Evolutionary conservation across 2,888 invertebrate species (phyloP).

Genomic region (Lobophora halterata): DNA sequence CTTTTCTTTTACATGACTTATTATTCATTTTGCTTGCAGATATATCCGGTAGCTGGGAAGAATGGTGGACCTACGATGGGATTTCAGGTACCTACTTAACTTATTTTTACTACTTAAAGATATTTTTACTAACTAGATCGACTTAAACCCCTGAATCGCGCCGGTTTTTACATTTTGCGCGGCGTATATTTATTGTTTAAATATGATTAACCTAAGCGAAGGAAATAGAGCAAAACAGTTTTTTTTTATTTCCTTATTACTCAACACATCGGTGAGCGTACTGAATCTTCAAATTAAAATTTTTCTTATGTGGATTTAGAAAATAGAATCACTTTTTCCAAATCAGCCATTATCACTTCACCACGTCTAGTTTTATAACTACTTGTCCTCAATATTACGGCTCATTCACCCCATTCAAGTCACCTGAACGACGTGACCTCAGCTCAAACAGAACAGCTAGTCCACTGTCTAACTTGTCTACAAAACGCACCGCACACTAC

Average conservation of each 20-base stretch:
- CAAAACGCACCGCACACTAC: neutral
- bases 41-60: conserved; percentile 90
- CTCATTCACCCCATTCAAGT: conserved; percentile 23
- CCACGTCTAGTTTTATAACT: conserved; percentile 21
- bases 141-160: no score
- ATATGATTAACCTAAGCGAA: no score
- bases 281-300: no score
- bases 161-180: no score
- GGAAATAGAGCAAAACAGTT: no score
- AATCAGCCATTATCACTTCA: conserved; percentile 14
- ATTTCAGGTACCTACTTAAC: conserved; percentile 92
- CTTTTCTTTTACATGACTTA: no score
- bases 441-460: conserved; percentile 6
- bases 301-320: no score
- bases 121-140: no score
- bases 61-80: conserved; percentile 94
- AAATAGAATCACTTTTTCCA: neutral
- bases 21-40: conserved; percentile 82
- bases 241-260: no score
- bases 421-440: conserved; percentile 21
- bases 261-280: no score
- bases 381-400: conserved; percentile 24
- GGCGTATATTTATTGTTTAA: no score
- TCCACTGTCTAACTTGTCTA: neutral
- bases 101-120: no score